Conservation (phyloP, 2,888 invertebrate species). For the Rhagonycha lutea region DNA sequence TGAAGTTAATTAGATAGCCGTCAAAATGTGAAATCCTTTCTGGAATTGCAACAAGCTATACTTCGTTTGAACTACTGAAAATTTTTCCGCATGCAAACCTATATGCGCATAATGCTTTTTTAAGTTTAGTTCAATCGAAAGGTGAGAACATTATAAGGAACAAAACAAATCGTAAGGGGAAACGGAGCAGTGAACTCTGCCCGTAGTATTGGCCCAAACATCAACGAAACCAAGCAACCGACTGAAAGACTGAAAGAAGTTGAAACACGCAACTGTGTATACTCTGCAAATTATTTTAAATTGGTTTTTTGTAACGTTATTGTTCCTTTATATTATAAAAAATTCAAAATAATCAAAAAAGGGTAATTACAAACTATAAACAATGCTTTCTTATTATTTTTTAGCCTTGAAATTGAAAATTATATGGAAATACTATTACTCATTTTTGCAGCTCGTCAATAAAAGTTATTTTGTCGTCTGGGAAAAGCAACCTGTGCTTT, state of each 20-base stretch:
- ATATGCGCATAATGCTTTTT: constrained; percentile 20
- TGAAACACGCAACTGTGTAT: neutral
- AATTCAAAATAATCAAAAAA: neutral
- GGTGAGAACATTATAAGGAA: constrained; percentile 24
- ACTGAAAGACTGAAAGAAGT: constrained; percentile 16
- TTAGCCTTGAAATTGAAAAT: constrained; percentile 8
- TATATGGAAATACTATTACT: constrained; percentile 2
- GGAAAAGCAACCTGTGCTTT: constrained; percentile 9
- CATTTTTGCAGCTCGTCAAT: neutral
- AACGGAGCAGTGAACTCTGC: constrained; percentile 23
- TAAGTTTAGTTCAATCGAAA: constrained; percentile 13
- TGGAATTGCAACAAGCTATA: neutral
- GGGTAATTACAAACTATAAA: neutral
- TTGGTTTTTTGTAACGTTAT: neutral
- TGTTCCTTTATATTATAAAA: neutral
- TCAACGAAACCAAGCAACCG: constrained; percentile 24
- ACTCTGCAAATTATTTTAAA: neutral
- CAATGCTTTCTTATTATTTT: neutral
- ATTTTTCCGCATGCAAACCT: neutral
- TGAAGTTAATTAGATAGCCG: constrained; percentile 18
- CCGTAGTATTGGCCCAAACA: constrained; percentile 20
- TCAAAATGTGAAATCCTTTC: neutral
- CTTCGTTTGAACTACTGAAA: neutral
- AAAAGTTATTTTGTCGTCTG: constrained; percentile 4
- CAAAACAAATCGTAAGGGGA: constrained; percentile 13